Evolutionary conservation across 2,888 invertebrate genomes (phyloP).

Genomic region (Athrips mouffetella): DNA sequence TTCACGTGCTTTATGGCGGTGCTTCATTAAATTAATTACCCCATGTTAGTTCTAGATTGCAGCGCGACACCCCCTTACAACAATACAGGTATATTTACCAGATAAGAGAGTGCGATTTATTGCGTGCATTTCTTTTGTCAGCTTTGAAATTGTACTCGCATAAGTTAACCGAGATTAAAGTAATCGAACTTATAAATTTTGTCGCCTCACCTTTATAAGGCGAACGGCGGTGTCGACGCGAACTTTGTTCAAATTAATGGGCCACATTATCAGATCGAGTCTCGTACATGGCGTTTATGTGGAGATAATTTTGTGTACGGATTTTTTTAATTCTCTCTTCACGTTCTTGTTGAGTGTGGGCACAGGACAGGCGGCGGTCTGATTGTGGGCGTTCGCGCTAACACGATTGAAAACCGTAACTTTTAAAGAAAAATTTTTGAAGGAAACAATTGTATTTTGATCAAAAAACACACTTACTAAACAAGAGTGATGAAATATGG

Average conservation of each 20-base stretch:
- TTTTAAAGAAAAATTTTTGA: neutral
- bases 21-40: conserved; percentile 77
- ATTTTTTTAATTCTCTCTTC: conserved; percentile 47
- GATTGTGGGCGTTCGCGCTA: conserved; percentile 37
- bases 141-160: conserved; percentile 79
- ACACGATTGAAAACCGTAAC: conserved; percentile 19
- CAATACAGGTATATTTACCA: conserved; percentile 70
- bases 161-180: conserved; percentile 78
- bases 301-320: conserved; percentile 73
- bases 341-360: conserved; percentile 31
- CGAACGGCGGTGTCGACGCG: conserved; percentile 73
- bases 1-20: conserved; percentile 59
- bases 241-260: conserved; percentile 78
- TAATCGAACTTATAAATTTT: conserved; percentile 80
- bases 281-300: conserved; percentile 77
- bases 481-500: neutral
- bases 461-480: neutral
- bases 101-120: conserved; percentile 73
- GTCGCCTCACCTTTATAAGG: conserved; percentile 78
- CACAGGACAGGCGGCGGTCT: conserved; percentile 3
- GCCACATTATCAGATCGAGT: conserved; percentile 74
- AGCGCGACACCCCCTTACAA: conserved; percentile 58
- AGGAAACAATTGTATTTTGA: neutral
- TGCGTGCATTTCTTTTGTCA: conserved; percentile 79
- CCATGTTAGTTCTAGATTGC: conserved; percentile 63